These are phyloP conservation scores for Sialis fuliginosa DNA, from an alignment of 2,888 invertebrate genomes.

Conservation along the genomic window DNA sequence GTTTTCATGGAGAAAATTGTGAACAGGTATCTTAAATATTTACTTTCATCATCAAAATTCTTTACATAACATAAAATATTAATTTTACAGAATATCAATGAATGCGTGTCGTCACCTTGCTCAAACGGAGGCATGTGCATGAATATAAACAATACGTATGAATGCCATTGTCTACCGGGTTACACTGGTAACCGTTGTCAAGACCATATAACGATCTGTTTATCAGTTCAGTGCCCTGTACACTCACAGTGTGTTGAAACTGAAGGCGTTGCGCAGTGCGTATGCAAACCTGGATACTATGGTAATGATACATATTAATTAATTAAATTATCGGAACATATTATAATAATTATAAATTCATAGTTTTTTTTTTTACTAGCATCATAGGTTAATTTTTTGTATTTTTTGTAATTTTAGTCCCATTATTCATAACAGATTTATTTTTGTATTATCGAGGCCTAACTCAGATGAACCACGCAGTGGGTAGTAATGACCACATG, in stretches of 20 bases:
- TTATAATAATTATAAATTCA: too few species aligned
- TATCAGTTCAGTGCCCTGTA: constrained; percentile 39
- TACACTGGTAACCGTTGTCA: constrained; percentile 35
- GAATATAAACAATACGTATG: constrained; percentile 35
- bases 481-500: too few species aligned
- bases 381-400: too few species aligned
- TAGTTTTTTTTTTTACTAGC: too few species aligned
- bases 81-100: constrained; percentile 28
- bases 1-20: constrained; percentile 68
- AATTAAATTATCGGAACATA: too few species aligned
- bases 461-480: too few species aligned
- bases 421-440: too few species aligned
- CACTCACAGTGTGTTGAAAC: constrained; percentile 47
- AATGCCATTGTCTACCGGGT: constrained; percentile 35
- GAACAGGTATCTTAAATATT: constrained; percentile 30
- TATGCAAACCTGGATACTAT: constrained; percentile 45
- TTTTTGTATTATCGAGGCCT: too few species aligned
- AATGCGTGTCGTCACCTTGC: constrained; percentile 41
- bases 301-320: constrained; percentile 22
- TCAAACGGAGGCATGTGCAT: constrained; percentile 38
- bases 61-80: not conserved
- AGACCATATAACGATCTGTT: constrained; percentile 20
- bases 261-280: constrained; percentile 31
- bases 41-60: too few species aligned
- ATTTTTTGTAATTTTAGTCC: too few species aligned